Evolutionary conservation across 1,140 invertebrate species (phyloP).

Genomic region (Drosophila simulans): DNA sequence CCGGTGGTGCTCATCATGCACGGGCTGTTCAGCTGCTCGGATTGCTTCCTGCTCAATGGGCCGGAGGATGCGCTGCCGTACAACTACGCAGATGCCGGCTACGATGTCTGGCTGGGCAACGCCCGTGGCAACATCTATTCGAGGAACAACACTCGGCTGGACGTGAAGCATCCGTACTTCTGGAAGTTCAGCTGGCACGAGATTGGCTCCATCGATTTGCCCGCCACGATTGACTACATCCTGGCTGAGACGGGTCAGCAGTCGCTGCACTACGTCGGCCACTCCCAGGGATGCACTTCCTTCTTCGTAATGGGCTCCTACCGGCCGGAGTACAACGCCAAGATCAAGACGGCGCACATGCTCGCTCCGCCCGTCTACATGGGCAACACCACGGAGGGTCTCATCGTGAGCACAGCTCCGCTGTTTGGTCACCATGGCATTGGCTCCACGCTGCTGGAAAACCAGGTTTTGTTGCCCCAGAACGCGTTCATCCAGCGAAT

Average conservation of each 20-base stretch:
- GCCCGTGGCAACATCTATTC: slow-evolving; percentile 89
- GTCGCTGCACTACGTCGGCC: slow-evolving; percentile 88
- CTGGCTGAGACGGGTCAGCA: slow-evolving; percentile 86
- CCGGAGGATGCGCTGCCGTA: slow-evolving; percentile 86
- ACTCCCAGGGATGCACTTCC: slow-evolving; percentile 87
- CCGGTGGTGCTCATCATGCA: slow-evolving; percentile 89
- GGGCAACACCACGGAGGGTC: slow-evolving; percentile 85
- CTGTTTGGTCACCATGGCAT: slow-evolving; percentile 51
- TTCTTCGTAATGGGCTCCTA: slow-evolving; percentile 86
- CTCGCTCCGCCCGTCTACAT: slow-evolving; percentile 87
- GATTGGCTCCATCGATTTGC: slow-evolving; percentile 89
- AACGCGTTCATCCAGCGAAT: slow-evolving; percentile 59
- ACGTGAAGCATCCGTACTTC: slow-evolving; percentile 86
- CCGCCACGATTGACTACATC: slow-evolving; percentile 89
- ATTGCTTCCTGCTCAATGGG: slow-evolving; percentile 90
- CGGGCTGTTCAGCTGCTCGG: slow-evolving; percentile 91
- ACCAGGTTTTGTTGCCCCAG: slow-evolving; percentile 68
- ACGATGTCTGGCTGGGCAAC: slow-evolving; percentile 89
- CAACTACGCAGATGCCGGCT: slow-evolving; percentile 89
- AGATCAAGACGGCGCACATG: slow-evolving; percentile 86
- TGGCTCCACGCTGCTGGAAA: slow-evolving; percentile 48
- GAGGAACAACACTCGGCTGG: slow-evolving; percentile 86
- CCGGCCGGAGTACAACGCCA: slow-evolving; percentile 87
- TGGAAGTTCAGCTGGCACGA: slow-evolving; percentile 89
- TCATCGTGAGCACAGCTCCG: slow-evolving; percentile 68